These are phyloP conservation scores for Tamias sibiricus DNA, from an alignment of 2,113 vertebrate genomes.

Conservation along the genomic window DNA sequence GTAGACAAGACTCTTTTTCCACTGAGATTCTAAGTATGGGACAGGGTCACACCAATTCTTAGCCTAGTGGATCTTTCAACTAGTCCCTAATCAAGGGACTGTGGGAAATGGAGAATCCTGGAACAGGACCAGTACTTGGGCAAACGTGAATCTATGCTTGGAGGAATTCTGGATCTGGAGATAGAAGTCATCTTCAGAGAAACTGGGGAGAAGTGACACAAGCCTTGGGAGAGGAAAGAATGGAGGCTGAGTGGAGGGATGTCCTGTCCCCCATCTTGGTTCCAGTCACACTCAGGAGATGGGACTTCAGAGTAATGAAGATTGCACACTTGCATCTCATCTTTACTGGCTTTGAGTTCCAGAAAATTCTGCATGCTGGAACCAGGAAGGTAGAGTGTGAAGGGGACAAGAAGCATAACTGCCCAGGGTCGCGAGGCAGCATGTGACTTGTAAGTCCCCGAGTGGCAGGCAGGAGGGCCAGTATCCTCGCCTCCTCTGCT, in stretches of 20 bases:
- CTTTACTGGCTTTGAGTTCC: background rate
- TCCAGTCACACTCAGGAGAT: too few relatives aligned
- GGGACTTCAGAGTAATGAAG: background rate
- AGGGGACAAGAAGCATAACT: background rate
- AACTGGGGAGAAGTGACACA: background rate
- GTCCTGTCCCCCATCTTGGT: too few relatives aligned
- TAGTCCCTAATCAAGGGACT: conserved; percentile 1
- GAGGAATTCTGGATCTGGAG: background rate
- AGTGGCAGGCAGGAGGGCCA: background rate
- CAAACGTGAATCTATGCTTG: background rate
- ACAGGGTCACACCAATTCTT: conserved; percentile 13
- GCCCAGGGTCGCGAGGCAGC: background rate
- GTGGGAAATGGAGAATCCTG: background rate
- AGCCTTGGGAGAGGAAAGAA: background rate
- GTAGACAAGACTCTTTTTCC: background rate
- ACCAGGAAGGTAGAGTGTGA: background rate
- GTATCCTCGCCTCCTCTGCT: background rate
- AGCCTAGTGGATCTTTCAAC: background rate
- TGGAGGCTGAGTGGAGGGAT: background rate
- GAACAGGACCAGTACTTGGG: background rate
- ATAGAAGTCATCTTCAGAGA: background rate
- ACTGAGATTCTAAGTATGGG: background rate
- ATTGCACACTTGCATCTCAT: background rate
- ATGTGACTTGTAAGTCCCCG: background rate
- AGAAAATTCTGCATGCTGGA: background rate